These are phyloP conservation scores for Prolemur simus DNA, from an alignment of 2,113 vertebrate species.

Conservation along the genomic window DNA sequence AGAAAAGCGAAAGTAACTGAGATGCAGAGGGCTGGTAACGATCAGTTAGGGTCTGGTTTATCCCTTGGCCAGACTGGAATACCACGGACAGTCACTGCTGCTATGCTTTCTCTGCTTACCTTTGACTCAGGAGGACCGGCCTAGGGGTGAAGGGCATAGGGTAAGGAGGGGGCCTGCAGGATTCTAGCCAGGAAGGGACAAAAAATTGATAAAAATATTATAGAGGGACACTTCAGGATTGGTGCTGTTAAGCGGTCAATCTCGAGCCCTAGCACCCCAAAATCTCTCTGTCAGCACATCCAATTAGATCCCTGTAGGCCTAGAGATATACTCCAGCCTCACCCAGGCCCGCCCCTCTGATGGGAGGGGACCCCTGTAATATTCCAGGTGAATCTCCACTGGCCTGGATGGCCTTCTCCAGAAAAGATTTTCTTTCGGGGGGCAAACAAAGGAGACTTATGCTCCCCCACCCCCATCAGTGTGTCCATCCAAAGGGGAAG, in stretches of 20 bases:
- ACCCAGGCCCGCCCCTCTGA: constrained; percentile 25
- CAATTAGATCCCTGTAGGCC: not conserved
- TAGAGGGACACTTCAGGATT: constrained; percentile 8
- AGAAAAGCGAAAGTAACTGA: constrained; percentile 71
- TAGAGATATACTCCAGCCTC: not conserved
- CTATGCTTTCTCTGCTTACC: not conserved
- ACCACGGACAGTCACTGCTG: not conserved
- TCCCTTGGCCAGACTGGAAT: not conserved
- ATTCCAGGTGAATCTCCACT: constrained; percentile 68
- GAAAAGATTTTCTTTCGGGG: not conserved
- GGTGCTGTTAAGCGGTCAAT: not conserved
- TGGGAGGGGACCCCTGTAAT: constrained; percentile 40
- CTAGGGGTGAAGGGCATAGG: not conserved
- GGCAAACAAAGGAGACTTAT: constrained; percentile 61
- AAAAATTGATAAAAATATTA: constrained; percentile 65
- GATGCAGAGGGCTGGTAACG: not conserved
- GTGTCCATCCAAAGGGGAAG: not conserved
- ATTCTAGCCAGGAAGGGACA: constrained; percentile 25
- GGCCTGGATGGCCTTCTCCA: not conserved
- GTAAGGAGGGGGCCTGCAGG: not conserved
- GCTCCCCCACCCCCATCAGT: not conserved
- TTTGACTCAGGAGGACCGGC: not conserved
- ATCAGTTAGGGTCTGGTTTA: not conserved
- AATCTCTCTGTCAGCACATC: not conserved
- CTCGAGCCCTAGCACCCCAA: not conserved